Evolutionary conservation across 2,888 invertebrate genomes (phyloP).

Genomic region (Drosophila mulleri): DNA sequence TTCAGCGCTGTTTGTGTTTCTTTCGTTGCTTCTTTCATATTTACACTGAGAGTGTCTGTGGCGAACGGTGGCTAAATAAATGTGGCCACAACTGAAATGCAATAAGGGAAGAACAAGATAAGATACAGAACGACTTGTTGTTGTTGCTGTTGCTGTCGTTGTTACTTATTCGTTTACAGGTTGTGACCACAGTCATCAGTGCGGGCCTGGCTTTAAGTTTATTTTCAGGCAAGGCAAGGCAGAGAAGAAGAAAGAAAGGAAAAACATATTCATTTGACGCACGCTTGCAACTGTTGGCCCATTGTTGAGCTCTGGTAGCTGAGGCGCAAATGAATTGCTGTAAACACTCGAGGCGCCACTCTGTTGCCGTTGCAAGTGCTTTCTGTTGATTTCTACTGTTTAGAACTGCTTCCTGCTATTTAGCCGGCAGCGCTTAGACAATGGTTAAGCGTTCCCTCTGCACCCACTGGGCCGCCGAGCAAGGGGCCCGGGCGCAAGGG

Average conservation of each 20-base stretch:
- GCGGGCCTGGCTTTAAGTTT: constrained; percentile 39
- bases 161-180: constrained; percentile 26
- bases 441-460: constrained; percentile 50
- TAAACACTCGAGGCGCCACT: constrained; percentile 44
- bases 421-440: constrained; percentile 55
- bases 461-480: not conserved
- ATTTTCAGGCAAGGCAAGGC: constrained; percentile 5
- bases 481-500: not conserved
- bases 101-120: constrained; percentile 15
- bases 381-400: constrained; percentile 60
- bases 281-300: constrained; percentile 32
- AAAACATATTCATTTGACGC: constrained; percentile 32
- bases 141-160: not conserved
- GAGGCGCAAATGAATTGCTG: constrained; percentile 60
- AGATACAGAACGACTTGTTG: not conserved
- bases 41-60: constrained; percentile 41
- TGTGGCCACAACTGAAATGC: constrained; percentile 55
- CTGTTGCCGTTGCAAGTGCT: constrained; percentile 49
- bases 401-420: constrained; percentile 55
- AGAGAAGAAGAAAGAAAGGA: not conserved
- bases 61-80: constrained; percentile 50
- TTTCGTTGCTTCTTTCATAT: constrained; percentile 44
- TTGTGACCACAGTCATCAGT: constrained; percentile 31
- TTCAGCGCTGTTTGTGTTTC: constrained; percentile 25
- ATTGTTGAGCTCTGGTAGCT: constrained; percentile 41